Evolutionary conservation across 2,888 invertebrate genomes (phyloP), one percentile per base, ranked within the genome.

Genomic region (Dysmachus trigonus): DNA sequence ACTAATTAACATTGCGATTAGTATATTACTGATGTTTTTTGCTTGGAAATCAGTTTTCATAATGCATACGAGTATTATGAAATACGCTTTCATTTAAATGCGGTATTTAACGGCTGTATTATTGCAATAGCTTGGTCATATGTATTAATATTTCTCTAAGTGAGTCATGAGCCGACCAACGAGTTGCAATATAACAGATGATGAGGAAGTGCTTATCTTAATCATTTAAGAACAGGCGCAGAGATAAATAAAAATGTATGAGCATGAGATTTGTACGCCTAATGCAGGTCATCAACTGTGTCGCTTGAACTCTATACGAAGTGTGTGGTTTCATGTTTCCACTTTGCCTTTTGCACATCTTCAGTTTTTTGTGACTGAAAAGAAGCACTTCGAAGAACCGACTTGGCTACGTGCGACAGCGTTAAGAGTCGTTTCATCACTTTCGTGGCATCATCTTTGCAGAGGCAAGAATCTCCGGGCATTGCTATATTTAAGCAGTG

Each of bases 151-250:
- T 13, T 18, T 31, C 18, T 82, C 33, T 35, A 82, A 31, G 22
- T 82, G 81, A 82, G 18, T 82, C 53, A 82, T 62, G 53, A 82
- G 10, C 41, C 51, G 81, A 62, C n/a, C 81, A 82, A 82, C 35
- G 62, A 82, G 62, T 62, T 33, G 30, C 10, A 73, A 47, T 84
- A 73, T 73, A 84, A 18, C 72, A 72, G 76, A 51, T 85, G 76
- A 85, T 85, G 85, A 85, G 85, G 85, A 85, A 85, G 85, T 85
- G 76, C 53, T 85, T 85, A 85, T 85, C 76, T 30, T 62, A 62
- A 82, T 82, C 81, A 62, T n/a, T 82, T 27, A 13, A 30, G 53
- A 82, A 13, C n/a, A 77, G 47, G 7, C 13, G 22, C 38, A 27
- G 77, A 62, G 62, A 77, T 77, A 77, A 77, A 41, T 41, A 77